Conservation (phyloP, 2,797 vertebrate species). For the Poecilia wingei region DNA sequence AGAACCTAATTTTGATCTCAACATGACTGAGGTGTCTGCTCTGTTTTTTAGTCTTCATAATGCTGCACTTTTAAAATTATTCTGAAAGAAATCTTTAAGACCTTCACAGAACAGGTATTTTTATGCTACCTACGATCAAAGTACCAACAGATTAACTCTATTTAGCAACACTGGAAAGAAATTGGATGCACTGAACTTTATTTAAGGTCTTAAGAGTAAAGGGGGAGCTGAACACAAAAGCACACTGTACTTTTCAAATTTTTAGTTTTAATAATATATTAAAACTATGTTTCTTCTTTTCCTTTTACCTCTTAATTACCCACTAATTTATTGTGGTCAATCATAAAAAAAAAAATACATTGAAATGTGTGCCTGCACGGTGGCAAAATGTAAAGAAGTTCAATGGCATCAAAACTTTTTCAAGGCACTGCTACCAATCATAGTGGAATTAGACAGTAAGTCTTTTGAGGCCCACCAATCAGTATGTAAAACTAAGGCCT, state of each 20-base stretch:
- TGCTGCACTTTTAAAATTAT: background rate
- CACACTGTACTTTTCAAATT: background rate
- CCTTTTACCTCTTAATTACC: background rate
- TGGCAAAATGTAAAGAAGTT: background rate
- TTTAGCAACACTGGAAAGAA: background rate
- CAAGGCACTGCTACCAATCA: background rate
- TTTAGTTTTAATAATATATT: background rate
- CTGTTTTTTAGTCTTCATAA: background rate
- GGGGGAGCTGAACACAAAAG: background rate
- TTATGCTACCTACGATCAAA: background rate
- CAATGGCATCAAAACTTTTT: background rate
- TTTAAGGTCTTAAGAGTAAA: background rate
- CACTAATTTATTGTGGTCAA: background rate
- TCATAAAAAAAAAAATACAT: background rate
- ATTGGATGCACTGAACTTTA: background rate
- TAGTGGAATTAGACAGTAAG: conserved; percentile 18
- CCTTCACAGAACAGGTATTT: background rate
- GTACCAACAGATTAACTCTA: background rate
- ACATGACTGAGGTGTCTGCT: background rate
- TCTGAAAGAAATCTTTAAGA: background rate
- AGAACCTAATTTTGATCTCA: background rate
- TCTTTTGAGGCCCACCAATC: conserved; percentile 9
- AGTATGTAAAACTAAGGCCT: conserved; percentile 34
- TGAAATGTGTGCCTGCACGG: background rate
- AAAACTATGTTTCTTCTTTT: background rate